These are phyloP conservation scores for Hylaeus anthracinus DNA, from an alignment of 1,140 invertebrate species.

Conservation along the genomic window DNA sequence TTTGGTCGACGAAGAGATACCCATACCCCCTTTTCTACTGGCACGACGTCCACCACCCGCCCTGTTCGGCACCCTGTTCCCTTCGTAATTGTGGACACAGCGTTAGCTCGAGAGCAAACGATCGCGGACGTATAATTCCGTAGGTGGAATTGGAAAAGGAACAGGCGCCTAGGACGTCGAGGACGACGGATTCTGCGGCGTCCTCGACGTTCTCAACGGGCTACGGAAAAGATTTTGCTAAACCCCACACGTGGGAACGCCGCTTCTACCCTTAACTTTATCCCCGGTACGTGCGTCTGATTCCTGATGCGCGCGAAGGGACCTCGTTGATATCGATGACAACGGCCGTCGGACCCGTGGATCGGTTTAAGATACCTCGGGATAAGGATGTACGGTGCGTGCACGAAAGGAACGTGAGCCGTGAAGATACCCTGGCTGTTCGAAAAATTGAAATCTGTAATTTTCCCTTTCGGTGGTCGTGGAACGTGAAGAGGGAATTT, in stretches of 20 bases:
- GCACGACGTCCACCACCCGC: no score
- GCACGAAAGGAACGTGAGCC: not conserved
- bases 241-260: conserved; percentile 33
- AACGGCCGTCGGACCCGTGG: conserved; percentile 15
- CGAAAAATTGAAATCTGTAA: conserved; percentile 24
- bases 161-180: not conserved
- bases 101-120: conserved; percentile 69
- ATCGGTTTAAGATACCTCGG: conserved; percentile 26
- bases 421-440: not conserved
- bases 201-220: not conserved
- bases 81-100: conserved; percentile 60
- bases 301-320: conserved; percentile 54
- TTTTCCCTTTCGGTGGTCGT: not conserved
- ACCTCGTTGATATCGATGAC: conserved; percentile 46
- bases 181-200: not conserved
- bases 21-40: conserved; percentile 6
- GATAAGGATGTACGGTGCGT: conserved; percentile 21
- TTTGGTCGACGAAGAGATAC: conserved; percentile 10
- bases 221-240: conserved; percentile 44
- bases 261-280: conserved; percentile 65
- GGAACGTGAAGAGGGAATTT: not conserved
- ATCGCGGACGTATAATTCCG: conserved; percentile 64
- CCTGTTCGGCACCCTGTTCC: not conserved
- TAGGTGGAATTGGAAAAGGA: conserved; percentile 45
- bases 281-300: conserved; percentile 72